phyloP scores from a whole-genome alignment of 2,113 vertebrate genomes.

The Lophura nycthemera region DNA sequence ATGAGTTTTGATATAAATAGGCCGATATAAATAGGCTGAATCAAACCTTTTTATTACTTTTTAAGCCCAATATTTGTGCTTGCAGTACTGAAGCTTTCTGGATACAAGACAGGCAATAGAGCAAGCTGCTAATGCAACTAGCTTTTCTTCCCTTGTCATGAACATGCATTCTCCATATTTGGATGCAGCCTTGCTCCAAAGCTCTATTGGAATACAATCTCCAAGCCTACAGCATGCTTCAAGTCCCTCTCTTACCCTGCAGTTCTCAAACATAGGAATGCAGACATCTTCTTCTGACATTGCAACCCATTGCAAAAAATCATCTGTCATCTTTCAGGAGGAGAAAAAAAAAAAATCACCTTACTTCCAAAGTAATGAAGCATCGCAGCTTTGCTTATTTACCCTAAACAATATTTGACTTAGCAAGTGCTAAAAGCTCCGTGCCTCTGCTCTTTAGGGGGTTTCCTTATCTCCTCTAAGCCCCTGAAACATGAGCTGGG shows the following conservation, averaged over 20 bases:
- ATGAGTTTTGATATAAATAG: neutral
- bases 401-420: neutral
- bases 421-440: neutral
- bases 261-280: neutral
- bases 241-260: neutral
- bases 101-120: neutral
- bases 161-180: fast-evolving
- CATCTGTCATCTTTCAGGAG: neutral
- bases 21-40: neutral
- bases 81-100: neutral
- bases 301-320: neutral
- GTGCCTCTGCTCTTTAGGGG: neutral
- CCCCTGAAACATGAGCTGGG: conserved; percentile 19
- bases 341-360: neutral
- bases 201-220: neutral
- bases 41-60: neutral
- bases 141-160: neutral
- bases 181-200: neutral
- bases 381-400: neutral
- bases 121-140: neutral
- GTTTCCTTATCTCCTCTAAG: neutral
- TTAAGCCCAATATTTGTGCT: neutral
- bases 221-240: neutral
- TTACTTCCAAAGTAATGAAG: neutral
- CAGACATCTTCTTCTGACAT: neutral